These are phyloP conservation scores for Tenualosa thibaudeaui DNA, from an alignment of 2,797 vertebrate genomes.

Conservation along the genomic window DNA sequence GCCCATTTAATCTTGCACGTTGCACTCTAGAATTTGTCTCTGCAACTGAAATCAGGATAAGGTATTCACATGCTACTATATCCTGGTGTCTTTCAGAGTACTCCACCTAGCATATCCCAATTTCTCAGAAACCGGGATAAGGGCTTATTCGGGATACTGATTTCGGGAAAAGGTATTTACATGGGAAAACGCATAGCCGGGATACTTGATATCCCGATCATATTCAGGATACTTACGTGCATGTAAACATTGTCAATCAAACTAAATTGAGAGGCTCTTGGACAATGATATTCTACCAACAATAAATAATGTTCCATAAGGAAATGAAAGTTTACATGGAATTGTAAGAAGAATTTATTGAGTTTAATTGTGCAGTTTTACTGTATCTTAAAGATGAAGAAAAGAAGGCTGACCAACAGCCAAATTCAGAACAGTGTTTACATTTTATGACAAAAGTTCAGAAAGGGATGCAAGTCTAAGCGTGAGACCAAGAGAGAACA, in stretches of 20 bases:
- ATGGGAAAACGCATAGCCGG: too few species aligned
- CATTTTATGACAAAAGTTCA: constrained; percentile 6
- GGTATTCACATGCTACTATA: too few species aligned
- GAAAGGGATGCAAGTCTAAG: constrained; percentile 28
- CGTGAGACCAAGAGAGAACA: constrained; percentile 11
- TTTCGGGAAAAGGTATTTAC: too few species aligned
- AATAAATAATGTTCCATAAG: background rate
- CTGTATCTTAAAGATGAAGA: constrained; percentile 26
- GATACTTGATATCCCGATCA: too few species aligned
- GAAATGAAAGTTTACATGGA: background rate
- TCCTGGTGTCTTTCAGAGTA: too few species aligned
- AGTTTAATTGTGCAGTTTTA: constrained; percentile 11
- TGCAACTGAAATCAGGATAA: too few species aligned
- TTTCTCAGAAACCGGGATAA: too few species aligned
- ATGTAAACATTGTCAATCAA: background rate
- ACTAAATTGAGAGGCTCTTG: constrained; percentile 28
- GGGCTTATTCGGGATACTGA: too few species aligned
- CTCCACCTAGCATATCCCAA: too few species aligned
- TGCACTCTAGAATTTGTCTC: too few species aligned
- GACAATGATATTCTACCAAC: background rate
- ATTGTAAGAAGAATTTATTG: background rate
- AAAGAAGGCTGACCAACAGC: constrained; percentile 26
- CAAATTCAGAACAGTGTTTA: constrained; percentile 15
- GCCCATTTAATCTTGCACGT: too few species aligned
- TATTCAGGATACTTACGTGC: too few species aligned